Base-by-base conservation (phyloP, 2,113 vertebrate species). In the Neotragus moschatus region DNA sequence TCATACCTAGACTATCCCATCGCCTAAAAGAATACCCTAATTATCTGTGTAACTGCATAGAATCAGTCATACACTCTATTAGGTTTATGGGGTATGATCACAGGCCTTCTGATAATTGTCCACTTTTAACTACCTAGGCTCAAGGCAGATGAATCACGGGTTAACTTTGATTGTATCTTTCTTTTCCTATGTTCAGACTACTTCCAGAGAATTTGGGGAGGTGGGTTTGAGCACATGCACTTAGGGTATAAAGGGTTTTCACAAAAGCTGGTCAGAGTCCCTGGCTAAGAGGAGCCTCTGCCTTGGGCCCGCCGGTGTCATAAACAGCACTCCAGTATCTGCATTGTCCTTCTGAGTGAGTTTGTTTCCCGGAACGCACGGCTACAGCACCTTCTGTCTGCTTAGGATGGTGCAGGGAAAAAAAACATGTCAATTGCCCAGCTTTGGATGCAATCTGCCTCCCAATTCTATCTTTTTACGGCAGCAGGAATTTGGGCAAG, bases 281-380 rank as follows among this genome's bases (percentile, higher is more conserved):
- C 23, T 23, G 19, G n/a, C 63, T 36, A 3, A 70, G 63, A 70
- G n/a, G 63, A 21, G n/a, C 36, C n/a, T 70, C 63, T 70, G n/a
- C 19, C 36, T 6, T 39, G n/a, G 2, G 36, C 10, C 19, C 0
- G 0, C 33, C n/a, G 0, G n/a, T 12, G 1, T 70, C 23, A 13
- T 73, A 73, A 73, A 23, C n/a, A 6, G 19, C 36, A 13, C 66
- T 6, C 66, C 10, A 6, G 19, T 73, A 23, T 73, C 66, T 73
- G n/a, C 66, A 2, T 1, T 1, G 19, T 39, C 66, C 66, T 73
- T 73, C 66, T 39, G 19, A 73, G n/a, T 70, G 66, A 39, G 66
- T 70, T 12, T 70, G n/a, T 39, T 73, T 73, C 10, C 66, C 2
- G 0, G 66, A 23, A 39, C 5, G 0, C 0, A 0, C 25, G 66